phyloP scores from a whole-genome alignment of 2,797 vertebrate genomes.

The Danio choprae region DNA sequence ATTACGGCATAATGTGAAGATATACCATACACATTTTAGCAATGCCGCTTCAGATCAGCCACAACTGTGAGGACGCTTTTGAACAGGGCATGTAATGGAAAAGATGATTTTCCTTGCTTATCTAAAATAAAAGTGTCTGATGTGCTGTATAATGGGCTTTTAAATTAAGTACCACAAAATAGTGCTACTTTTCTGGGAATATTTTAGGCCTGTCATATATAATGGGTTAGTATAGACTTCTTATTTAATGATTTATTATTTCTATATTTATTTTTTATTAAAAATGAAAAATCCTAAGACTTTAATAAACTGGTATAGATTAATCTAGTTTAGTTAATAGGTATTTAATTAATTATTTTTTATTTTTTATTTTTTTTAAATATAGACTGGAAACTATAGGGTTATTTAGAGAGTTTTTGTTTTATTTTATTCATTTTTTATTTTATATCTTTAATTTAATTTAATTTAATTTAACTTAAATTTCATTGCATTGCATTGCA shows the following conservation, averaged over 20 bases:
- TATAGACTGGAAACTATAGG: not conserved
- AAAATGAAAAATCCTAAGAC: not conserved
- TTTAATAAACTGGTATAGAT: too few relatives aligned
- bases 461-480: too few relatives aligned
- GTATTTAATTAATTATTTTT: too few relatives aligned
- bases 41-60: conserved; percentile 54
- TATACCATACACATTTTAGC: conserved; percentile 57
- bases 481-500: too few relatives aligned
- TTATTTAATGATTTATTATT: conserved; percentile 1
- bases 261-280: not conserved
- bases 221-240: not conserved
- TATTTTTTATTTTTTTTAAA: too few relatives aligned
- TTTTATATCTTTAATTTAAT: not conserved
- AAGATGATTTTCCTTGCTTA: not conserved
- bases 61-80: conserved; percentile 44
- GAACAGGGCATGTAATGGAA: conserved; percentile 16
- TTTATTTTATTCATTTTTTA: not conserved
- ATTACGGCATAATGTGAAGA: conserved; percentile 56
- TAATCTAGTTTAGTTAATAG: too few relatives aligned
- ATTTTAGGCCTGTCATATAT: not conserved
- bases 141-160: conserved; percentile 16
- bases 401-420: too few relatives aligned
- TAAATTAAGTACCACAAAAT: not conserved
- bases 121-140: conserved; percentile 18
- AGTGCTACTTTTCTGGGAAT: not conserved